A percentile compares a stretch with the other conserved stretches of the same genome.
Conservation (phyloP, 2,797 vertebrate species). For the Tachyglossus aculeatus region DNA sequence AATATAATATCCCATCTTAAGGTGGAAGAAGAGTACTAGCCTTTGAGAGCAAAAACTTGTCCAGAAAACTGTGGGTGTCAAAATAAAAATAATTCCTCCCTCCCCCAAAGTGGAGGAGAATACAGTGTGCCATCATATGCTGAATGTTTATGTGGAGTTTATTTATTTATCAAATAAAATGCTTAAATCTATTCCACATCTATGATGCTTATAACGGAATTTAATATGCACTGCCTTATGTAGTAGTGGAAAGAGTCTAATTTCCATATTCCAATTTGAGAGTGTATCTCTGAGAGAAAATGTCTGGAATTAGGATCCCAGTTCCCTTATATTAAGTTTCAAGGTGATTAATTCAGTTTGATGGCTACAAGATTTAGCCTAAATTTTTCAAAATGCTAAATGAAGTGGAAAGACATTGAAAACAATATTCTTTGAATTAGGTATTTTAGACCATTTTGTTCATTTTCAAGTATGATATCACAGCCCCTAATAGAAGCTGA, state of each 20-base stretch:
- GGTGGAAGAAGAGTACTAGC: too few species aligned
- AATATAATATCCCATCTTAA: too few species aligned
- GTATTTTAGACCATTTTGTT: constrained; percentile 45
- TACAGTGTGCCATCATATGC: too few species aligned
- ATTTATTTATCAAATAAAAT: too few species aligned
- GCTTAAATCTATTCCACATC: too few species aligned
- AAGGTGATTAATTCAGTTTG: constrained; percentile 52
- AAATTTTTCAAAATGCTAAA: constrained; percentile 59
- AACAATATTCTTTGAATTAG: constrained; percentile 49
- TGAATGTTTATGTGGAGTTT: too few species aligned
- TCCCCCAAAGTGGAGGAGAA: too few species aligned
- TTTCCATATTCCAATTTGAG: constrained; percentile 18
- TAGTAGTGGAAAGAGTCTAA: neutral
- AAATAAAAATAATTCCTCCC: too few species aligned
- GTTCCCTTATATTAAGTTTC: constrained; percentile 34
- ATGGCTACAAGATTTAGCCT: constrained; percentile 49
- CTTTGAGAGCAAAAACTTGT: too few species aligned
- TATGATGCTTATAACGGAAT: neutral
- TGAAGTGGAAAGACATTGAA: constrained; percentile 52
- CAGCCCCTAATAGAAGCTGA: constrained; percentile 40
- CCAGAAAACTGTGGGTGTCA: too few species aligned
- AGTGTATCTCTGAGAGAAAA: constrained; percentile 30
- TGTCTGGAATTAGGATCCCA: constrained; percentile 4
- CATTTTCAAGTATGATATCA: constrained; percentile 46
- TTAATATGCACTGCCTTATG: neutral